phyloP scores from a whole-genome alignment of 2,797 vertebrate species.

The Acrossocheilus fasciatus region DNA sequence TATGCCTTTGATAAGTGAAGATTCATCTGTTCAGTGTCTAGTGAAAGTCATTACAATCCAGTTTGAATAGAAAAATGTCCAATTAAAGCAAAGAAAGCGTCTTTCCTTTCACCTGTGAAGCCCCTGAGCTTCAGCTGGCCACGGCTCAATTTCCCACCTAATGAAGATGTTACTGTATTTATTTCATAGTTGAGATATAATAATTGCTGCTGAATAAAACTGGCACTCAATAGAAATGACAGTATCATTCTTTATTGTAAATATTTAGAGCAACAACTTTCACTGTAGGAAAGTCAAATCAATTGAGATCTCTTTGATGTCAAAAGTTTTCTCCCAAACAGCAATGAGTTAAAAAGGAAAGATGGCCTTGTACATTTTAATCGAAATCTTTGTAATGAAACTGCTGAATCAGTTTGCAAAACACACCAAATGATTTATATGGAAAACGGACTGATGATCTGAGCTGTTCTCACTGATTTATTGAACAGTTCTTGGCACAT shows the following conservation, averaged over 20 bases:
- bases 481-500: too few relatives aligned
- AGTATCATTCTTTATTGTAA: too few relatives aligned
- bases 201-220: neutral
- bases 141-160: neutral
- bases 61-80: neutral
- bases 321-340: neutral
- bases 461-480: too few relatives aligned
- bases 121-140: neutral
- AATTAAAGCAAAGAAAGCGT: conserved; percentile 1
- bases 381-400: too few relatives aligned
- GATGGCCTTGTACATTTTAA: too few relatives aligned
- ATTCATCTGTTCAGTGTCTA: neutral
- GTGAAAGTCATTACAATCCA: neutral
- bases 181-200: neutral
- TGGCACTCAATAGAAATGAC: neutral
- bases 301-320: neutral
- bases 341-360: neutral
- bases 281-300: neutral
- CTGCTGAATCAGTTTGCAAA: too few relatives aligned
- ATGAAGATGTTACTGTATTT: neutral
- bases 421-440: too few relatives aligned
- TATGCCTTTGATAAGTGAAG: neutral
- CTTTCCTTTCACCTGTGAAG: neutral
- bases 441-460: too few relatives aligned
- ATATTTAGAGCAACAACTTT: neutral